Evolutionary conservation across 2,113 vertebrate genomes (phyloP), one percentile per base, ranked within the genome.

Genomic region (Callaeas wilsoni): DNA sequence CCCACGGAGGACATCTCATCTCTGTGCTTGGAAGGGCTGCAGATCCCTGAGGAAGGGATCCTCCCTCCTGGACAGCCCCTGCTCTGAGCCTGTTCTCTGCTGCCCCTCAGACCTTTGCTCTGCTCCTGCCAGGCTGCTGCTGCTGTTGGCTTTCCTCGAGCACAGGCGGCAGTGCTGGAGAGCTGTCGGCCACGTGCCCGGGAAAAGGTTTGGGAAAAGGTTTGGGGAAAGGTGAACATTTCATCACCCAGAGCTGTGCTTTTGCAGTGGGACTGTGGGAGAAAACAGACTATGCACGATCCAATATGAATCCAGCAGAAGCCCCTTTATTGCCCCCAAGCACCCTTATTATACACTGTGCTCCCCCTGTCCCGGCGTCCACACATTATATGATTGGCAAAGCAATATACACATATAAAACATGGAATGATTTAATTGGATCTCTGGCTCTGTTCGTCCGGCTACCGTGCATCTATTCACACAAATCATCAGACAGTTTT

Each of bases 141-240:
- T 53, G 30, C 39, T 84, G 46, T 4, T 33, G 74, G 65, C 90
- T 55, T 65, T 14, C 19, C 83, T 15, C 1, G 1, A 75, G 94
- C 94, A 84, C 78, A 14, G 96, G 90, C 78, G 96, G 93, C 29
- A 63, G 90, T 94, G 90, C 88, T 96, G 93, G 21, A 6, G 76
- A 96, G 74, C 89, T 57, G 44, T 76, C 70, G 44, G 84, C 67
- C 1, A 19, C 65, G 88, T 62, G 50, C 59, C 35, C 1, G 3
- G 13, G 26, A 7, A 44, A 37, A 56, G n/a, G 44, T 14, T 25
- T 12, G 44, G 69, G 69, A 56, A 30, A 29, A 35, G 30, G 2
- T 13, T 37, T 37, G 50, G 59, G 82, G 5, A 49, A 56, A 85
- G 47, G 74, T 64, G 76, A 60, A 3, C 46, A 4, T 25, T 68